phyloP scores from a whole-genome alignment of 2,113 vertebrate species.

The Charadrius vociferus region DNA sequence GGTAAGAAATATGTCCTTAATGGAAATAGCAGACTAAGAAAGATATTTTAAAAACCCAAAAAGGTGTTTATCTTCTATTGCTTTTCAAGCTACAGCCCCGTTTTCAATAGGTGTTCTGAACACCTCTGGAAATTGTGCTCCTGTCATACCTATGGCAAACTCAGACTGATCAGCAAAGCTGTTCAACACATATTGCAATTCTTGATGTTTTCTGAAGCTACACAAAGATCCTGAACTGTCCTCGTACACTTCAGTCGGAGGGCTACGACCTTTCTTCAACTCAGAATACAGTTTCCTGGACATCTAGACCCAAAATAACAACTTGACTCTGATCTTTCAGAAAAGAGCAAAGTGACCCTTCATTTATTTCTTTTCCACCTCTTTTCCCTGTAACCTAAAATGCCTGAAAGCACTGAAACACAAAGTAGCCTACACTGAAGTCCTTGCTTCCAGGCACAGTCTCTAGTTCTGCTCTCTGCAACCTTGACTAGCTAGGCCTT shows the following conservation, averaged over 20 bases:
- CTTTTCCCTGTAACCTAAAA: background rate
- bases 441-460: background rate
- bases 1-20: background rate
- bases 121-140: background rate
- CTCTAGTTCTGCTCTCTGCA: background rate
- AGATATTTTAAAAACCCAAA: background rate
- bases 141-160: background rate
- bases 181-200: background rate
- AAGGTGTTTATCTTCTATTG: background rate
- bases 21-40: conserved; percentile 5
- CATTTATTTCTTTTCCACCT: background rate
- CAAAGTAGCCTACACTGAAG: background rate
- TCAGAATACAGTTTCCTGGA: background rate
- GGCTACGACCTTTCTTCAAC: background rate
- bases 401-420: background rate
- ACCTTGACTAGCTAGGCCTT: background rate
- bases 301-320: background rate
- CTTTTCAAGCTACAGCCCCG: background rate
- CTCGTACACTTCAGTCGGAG: background rate
- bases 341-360: background rate
- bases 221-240: background rate
- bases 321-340: background rate
- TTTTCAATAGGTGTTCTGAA: background rate
- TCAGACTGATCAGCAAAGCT: background rate
- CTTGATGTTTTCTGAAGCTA: background rate